Base-by-base conservation (phyloP, 1,140 invertebrate species). In the Bombus confusus region DNA sequence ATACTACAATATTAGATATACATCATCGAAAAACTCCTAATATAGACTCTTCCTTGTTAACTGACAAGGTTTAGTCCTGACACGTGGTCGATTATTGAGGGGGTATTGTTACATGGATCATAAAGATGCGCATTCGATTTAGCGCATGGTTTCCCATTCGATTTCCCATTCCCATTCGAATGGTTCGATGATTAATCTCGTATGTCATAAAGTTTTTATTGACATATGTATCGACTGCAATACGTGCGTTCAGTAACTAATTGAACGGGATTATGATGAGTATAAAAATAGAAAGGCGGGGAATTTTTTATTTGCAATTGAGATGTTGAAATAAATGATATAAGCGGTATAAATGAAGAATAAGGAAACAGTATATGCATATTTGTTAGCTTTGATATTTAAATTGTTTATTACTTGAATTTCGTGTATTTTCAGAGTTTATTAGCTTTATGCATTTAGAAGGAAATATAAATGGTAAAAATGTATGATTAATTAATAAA, bases 201-300 rank as follows among this genome's bases (percentile, higher is more conserved):
- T 41, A 18, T 18, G 41, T 77, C 75, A 13, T 39, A 62, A 62
- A 62, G 15, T n/a, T 77, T 39, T 59, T 59, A 77, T 77, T 37
- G 74, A 13, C n/a, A 39, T 34, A 59, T 13, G 12, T 52, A 22
- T 5, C 43, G 34, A 52, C 41, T 18, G 31, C 57, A 75, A 75
- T 18, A 13, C 2, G 37, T 6, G n/a, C 57, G 15, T 77, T 64
- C 4, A 43, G 31, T 34, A 52, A 75, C n/a, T 52, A 52, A 75
- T 25, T 52, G 43, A 52, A 28, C 13, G 15, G 28, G 1, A 75
- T 25, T 74, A 47, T 8, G 13, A 34, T 12, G 18, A 34, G 25
- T 52, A 25, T 12, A 43, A 75, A 39, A 25, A 25, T 34, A 34
- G 1, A 18, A 8, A 52, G 1, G 25, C 12, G 28, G 3, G 12